Evolutionary conservation across 1,140 invertebrate genomes (phyloP).

Genomic region (Oryctes rhinoceros): DNA sequence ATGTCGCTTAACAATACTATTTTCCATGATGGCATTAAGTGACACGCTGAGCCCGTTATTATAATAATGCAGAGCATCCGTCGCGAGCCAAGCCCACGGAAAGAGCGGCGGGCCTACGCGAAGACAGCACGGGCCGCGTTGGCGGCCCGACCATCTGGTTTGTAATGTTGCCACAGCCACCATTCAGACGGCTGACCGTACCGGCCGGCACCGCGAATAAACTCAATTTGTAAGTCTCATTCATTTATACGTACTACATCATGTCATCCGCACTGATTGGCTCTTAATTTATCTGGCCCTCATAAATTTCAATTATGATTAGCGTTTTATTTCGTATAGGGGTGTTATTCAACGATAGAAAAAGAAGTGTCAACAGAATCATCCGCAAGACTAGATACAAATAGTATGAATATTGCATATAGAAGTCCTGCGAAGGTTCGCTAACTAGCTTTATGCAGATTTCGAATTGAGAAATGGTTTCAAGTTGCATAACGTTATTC

Average conservation of each 20-base stretch:
- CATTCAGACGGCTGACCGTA: constrained; percentile 45
- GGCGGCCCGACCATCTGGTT: constrained; percentile 46
- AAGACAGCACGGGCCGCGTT: constrained; percentile 42
- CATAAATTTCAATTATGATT: constrained; percentile 48
- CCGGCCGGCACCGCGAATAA: constrained; percentile 47
- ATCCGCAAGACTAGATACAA: neutral
- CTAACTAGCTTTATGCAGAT: too few relatives aligned
- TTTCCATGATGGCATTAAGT: constrained; percentile 48
- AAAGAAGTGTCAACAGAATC: neutral
- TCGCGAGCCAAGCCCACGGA: constrained; percentile 51
- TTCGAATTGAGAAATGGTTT: too few relatives aligned
- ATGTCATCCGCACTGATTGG: constrained; percentile 46
- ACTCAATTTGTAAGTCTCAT: constrained; percentile 49
- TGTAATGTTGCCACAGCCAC: constrained; percentile 37
- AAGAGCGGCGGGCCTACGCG: constrained; percentile 47
- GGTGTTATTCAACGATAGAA: neutral
- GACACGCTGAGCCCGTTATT: constrained; percentile 49
- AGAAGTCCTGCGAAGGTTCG: too few relatives aligned
- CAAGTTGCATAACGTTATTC: too few relatives aligned
- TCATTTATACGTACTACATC: constrained; percentile 46
- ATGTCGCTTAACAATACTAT: constrained; percentile 47
- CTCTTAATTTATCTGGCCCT: constrained; percentile 47
- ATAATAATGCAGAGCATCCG: constrained; percentile 51
- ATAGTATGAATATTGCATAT: neutral
- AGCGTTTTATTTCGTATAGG: constrained; percentile 40